Percentiles rank a stretch among this genome's conserved stretches.
Conservation (phyloP, 2,113 vertebrate species). For the Corythaixoides concolor region DNA sequence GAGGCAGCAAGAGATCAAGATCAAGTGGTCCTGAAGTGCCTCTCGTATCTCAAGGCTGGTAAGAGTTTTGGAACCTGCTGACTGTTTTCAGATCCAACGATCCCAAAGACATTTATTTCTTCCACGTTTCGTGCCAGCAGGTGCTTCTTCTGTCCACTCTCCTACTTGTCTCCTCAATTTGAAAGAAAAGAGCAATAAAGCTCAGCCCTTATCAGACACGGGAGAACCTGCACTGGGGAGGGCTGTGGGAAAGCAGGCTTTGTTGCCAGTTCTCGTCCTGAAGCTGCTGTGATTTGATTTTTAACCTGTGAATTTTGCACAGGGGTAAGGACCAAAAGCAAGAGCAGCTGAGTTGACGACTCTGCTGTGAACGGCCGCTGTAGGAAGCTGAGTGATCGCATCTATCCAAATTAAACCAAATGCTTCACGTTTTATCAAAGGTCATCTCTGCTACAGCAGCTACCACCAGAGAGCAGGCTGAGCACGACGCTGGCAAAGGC, state of each 20-base stretch:
- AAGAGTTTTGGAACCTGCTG: neutral
- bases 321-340: neutral
- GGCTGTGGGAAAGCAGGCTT: neutral
- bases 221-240: neutral
- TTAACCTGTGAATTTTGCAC: neutral
- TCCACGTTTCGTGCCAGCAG: neutral
- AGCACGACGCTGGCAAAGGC: neutral
- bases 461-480: conserved; percentile 68
- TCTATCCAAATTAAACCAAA: neutral
- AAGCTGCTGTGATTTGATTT: neutral
- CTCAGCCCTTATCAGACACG: neutral
- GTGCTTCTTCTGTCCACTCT: neutral
- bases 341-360: neutral
- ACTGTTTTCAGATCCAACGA: neutral
- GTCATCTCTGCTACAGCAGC: conserved; percentile 30
- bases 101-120: neutral
- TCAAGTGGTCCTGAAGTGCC: neutral
- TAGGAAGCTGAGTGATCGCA: neutral
- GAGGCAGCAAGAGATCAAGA: neutral
- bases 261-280: neutral
- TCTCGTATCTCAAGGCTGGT: neutral
- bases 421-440: conserved; percentile 18
- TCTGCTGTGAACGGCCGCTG: neutral
- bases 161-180: neutral
- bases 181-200: neutral